Base-by-base conservation (phyloP, 2,888 invertebrate species). In the Metellina segmentata region DNA sequence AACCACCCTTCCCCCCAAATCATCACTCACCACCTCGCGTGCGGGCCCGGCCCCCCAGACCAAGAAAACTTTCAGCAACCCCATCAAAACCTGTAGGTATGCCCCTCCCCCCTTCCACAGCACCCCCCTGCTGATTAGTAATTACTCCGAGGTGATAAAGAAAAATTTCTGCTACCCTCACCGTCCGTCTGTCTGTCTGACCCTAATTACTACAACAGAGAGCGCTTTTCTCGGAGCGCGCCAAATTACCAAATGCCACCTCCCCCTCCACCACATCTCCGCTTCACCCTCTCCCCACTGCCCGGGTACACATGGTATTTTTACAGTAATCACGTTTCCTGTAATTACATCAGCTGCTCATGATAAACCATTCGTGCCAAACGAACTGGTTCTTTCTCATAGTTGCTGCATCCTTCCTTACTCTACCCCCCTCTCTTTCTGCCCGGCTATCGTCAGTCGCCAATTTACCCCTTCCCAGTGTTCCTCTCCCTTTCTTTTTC, bases 331-430 rank as follows among this genome's bases (percentile, higher is more conserved):
- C 89, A 90, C 89, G 89, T 90, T 90, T 83, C 89, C 83, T 90
- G 89, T 90, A 90, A 90, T 90, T 90, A 90, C 89, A 90, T 90
- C 89, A 90, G 89, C 89, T 90, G 89, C 72, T 90, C 85, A 90
- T 90, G 89, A 90, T 90, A 90, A 90, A 90, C 53, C 89, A 90
- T 90, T 90, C 89, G 89, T 90, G 89, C 83, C 89, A 90, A 90
- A 90, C 89, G 89, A 90, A 90, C 83, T 83, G 83, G 78, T 85
- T 83, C 89, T 83, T 90, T 87, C 72, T 69, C 75, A 72, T 61
- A 69, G 70, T 51, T 70, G 81, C 51, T 81, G 88, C 69, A 48
- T 20, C 74, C 69, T 61, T 20, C 72, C 16, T 74, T 53, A n/a
- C n/a, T 11, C 53, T 16, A 71, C 81, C 53, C 74, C 48, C n/a